Evolutionary conservation across 2,113 vertebrate genomes (phyloP).

Genomic region (Caranx melampygus): DNA sequence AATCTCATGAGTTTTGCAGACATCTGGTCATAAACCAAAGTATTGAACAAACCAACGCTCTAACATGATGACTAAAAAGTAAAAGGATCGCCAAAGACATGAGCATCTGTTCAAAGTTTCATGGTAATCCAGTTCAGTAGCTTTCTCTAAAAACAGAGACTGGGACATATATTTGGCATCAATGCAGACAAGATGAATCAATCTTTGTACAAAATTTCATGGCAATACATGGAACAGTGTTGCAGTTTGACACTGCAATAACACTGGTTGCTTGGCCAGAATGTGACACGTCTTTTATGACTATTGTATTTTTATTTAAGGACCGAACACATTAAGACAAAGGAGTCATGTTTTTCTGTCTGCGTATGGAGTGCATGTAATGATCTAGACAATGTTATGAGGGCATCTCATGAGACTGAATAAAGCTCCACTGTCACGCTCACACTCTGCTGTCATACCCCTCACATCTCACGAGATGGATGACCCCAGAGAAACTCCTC

Average conservation of each 20-base stretch:
- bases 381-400: not conserved
- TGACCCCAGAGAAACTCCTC: conserved; percentile 2
- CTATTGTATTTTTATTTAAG: too few species aligned
- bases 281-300: too few species aligned
- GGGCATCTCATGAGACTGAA: not conserved
- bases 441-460: not conserved
- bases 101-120: not conserved
- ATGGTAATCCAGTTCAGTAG: not conserved
- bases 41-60: not conserved
- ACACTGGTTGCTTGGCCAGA: not conserved
- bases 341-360: not conserved
- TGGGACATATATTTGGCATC: too few species aligned
- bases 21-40: not conserved
- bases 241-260: not conserved
- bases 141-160: not conserved
- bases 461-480: not conserved
- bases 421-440: not conserved
- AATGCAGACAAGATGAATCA: too few species aligned
- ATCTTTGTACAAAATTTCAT: too few species aligned
- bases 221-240: too few species aligned
- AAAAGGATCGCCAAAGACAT: not conserved
- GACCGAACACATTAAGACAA: not conserved
- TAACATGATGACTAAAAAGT: not conserved
- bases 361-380: not conserved
- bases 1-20: not conserved